Evolutionary conservation across 2,113 vertebrate genomes (phyloP), one percentile per base, ranked within the genome.

Genomic region (Labrus mixtus): DNA sequence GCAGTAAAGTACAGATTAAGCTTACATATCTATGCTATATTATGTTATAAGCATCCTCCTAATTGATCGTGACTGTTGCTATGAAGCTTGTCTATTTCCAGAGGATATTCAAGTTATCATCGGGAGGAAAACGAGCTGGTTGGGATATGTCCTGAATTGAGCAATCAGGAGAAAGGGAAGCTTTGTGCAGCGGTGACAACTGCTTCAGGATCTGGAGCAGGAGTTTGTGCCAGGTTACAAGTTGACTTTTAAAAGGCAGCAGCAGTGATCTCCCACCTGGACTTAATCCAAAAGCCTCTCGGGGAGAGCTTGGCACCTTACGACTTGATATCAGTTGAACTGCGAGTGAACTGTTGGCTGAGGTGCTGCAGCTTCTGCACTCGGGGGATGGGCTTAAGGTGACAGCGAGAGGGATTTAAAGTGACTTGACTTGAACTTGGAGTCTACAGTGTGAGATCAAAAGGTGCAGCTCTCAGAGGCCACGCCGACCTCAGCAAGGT

Each of bases 401-500:
- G 73, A 72, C 76, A 48, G 54, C 5, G 1, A 56, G 48, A 45
- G 63, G 65, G 75, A 69, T 84, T 45, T 45, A 25, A 8, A 73
- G 3, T 43, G 73, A 81, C 63, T 53, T 17, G 53, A 60, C 64
- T 12, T 19, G 20, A 72, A 53, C 51, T 29, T 13, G 22, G n/a
- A 16, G 17, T 29, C 51, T 25, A 36, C 58, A 29, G 55, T 50
- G n/a, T 17, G 20, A 60, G 79, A 81, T 79, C 58, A 72, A 13
- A 13, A 73, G 77, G 76, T 56, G 41, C 13, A 16, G 43, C 43
- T 37, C 23, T 56, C 62, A 72, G 58, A 83, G 68, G 75, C 15
- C 70, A 45, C 19, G 73, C 60, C 84, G 71, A 68, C 13, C 61
- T 77, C 81, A 69, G 71, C 69, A 48, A 61, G 82, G 63, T 67